These are phyloP conservation scores for Myrmophylax atrothorax DNA, from an alignment of 2,113 vertebrate genomes.

Conservation along the genomic window DNA sequence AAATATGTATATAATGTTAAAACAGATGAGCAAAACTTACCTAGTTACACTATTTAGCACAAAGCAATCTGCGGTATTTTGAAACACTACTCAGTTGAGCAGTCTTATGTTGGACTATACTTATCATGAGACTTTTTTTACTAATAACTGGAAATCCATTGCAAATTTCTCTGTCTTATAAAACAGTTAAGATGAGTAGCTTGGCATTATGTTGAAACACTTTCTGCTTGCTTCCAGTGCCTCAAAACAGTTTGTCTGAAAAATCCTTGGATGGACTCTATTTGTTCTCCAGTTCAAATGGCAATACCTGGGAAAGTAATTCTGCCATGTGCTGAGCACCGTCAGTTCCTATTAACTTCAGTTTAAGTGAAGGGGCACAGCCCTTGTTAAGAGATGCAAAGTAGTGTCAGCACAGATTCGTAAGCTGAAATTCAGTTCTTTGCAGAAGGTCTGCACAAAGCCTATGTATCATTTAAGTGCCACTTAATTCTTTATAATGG, in stretches of 20 bases:
- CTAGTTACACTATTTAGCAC: not conserved
- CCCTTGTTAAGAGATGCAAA: not conserved
- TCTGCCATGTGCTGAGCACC: not conserved
- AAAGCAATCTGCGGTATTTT: not conserved
- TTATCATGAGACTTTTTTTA: not conserved
- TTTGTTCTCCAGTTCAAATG: not conserved
- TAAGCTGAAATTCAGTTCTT: not conserved
- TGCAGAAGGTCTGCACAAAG: not conserved
- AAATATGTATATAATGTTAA: not conserved
- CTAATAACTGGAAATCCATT: not conserved
- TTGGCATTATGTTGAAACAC: fast-evolving
- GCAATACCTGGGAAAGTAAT: not conserved
- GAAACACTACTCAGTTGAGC: not conserved
- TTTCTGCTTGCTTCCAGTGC: not conserved
- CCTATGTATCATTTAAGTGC: constrained; percentile 29
- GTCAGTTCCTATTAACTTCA: constrained; percentile 13
- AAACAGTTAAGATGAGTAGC: not conserved
- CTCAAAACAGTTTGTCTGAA: not conserved
- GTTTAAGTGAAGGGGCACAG: not conserved
- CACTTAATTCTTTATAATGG: constrained; percentile 47
- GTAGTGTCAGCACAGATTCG: not conserved
- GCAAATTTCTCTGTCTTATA: not conserved
- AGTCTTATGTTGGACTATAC: not conserved
- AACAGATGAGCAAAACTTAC: not conserved
- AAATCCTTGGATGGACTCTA: not conserved